Evolutionary conservation across 1,140 invertebrate genomes (phyloP).

Genomic region (Apis florea): DNA sequence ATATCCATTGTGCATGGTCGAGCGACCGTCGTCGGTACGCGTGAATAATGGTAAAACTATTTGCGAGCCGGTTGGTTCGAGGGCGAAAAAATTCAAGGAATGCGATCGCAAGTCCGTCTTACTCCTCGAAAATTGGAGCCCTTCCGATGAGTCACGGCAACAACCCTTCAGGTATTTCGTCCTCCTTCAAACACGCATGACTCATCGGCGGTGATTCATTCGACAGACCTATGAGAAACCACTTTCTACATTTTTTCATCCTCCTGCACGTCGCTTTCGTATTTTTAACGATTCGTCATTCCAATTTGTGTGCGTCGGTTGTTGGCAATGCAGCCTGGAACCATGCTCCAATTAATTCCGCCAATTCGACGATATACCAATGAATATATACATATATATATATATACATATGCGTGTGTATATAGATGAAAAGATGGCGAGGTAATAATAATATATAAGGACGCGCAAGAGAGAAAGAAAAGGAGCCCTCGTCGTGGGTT

Average conservation of each 20-base stretch:
- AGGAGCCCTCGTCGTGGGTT: neutral
- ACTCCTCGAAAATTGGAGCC: slow-evolving; percentile 55
- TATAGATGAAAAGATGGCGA: too few species aligned
- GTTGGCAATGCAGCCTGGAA: neutral
- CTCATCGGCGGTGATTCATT: slow-evolving; percentile 58
- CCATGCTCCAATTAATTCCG: too few species aligned
- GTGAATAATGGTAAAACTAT: neutral
- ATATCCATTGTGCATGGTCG: slow-evolving; percentile 53
- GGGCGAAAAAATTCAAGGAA: slow-evolving; percentile 53
- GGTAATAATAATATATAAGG: too few species aligned
- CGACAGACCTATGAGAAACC: neutral
- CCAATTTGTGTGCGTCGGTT: neutral
- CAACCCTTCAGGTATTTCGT: slow-evolving; percentile 48
- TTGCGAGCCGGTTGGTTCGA: too few species aligned
- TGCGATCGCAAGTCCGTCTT: slow-evolving; percentile 52
- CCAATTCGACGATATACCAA: too few species aligned
- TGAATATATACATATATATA: neutral
- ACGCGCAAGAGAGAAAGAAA: neutral
- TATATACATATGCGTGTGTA: neutral
- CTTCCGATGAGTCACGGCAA: slow-evolving; percentile 48
- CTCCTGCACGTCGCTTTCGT: neutral
- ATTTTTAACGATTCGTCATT: slow-evolving; percentile 9
- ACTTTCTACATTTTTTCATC: slow-evolving; percentile 8
- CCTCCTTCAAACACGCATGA: slow-evolving; percentile 41
- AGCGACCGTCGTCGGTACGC: slow-evolving; percentile 8